phyloP scores from a whole-genome alignment of 2,797 vertebrate genomes.

The Mus caroli region DNA sequence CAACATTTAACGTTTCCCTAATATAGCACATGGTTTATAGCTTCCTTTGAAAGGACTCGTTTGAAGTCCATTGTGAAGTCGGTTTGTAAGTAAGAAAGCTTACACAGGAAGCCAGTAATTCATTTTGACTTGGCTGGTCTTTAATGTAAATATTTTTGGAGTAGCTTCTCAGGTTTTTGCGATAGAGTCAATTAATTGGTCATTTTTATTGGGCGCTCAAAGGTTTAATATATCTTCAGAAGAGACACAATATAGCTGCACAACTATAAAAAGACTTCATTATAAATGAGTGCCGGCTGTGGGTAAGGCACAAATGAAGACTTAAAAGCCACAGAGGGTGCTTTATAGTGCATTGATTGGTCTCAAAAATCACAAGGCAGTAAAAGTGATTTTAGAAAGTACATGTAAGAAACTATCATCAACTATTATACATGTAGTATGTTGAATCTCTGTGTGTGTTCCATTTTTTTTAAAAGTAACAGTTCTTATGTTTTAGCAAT shows the following conservation, averaged over 20 bases:
- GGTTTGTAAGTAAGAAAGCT: neutral
- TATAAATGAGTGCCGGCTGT: slow-evolving; percentile 34
- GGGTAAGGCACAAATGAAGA: slow-evolving; percentile 70
- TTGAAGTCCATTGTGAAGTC: slow-evolving; percentile 35
- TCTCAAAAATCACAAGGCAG: slow-evolving; percentile 45
- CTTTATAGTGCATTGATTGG: slow-evolving; percentile 71
- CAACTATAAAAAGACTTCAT: slow-evolving; percentile 70
- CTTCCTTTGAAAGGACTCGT: slow-evolving; percentile 4
- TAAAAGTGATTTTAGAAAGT: slow-evolving; percentile 59
- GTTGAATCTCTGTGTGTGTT: neutral
- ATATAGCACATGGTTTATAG: neutral
- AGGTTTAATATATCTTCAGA: slow-evolving; percentile 69
- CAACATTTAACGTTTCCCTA: neutral
- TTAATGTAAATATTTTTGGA: slow-evolving; percentile 66
- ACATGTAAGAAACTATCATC: neutral
- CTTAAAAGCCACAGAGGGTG: slow-evolving; percentile 43
- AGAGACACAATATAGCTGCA: slow-evolving; percentile 53
- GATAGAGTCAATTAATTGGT: slow-evolving; percentile 68
- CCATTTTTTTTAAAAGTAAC: neutral
- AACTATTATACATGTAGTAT: neutral
- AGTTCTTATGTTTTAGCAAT: slow-evolving; percentile 33
- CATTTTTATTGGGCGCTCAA: slow-evolving; percentile 60
- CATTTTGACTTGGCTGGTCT: slow-evolving; percentile 48
- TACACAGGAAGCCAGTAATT: slow-evolving; percentile 6
- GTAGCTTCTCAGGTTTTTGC: slow-evolving; percentile 54